A percentile compares a stretch with the other conserved stretches of the same genome.
phyloP scores from a whole-genome alignment of 1,140 invertebrate genomes.

The Pseudomyrmex gracilis region DNA sequence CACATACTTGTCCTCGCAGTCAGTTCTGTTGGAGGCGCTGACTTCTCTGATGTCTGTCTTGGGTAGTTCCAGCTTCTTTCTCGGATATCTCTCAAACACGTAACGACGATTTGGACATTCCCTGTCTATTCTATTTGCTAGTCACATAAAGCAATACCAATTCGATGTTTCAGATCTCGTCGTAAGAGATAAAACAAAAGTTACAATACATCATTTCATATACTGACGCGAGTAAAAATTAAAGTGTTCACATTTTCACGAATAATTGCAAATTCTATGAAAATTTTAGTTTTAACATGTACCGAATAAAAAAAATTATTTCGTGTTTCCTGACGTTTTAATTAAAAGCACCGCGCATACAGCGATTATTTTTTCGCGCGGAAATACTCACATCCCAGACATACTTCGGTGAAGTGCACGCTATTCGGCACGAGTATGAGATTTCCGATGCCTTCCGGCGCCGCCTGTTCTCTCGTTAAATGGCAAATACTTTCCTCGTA shows the following conservation, averaged over 20 bases:
- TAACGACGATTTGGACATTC: conserved; percentile 95
- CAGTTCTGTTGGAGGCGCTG: conserved; percentile 92
- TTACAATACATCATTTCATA: background rate
- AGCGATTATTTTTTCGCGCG: background rate
- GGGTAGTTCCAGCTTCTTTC: conserved; percentile 92
- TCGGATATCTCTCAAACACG: conserved; percentile 94
- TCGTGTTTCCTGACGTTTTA: background rate
- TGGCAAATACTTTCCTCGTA: conserved; percentile 97
- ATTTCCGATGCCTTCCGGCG: conserved; percentile 94
- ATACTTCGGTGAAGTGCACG: conserved; percentile 95
- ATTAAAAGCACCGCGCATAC: conserved; percentile 7
- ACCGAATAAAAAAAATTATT: background rate
- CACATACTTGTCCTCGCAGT: conserved; percentile 92
- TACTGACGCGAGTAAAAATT: background rate
- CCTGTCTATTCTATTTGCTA: conserved; percentile 93
- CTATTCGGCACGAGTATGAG: conserved; percentile 94
- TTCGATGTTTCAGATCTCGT: background rate
- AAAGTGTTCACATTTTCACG: background rate
- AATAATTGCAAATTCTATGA: background rate
- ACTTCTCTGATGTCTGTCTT: conserved; percentile 92
- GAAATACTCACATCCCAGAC: conserved; percentile 91
- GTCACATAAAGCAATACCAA: conserved; percentile 63
- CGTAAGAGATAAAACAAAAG: background rate
- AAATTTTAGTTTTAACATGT: no score
- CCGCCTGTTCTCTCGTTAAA: conserved; percentile 92